Evolutionary conservation across 2,888 invertebrate species (phyloP), one percentile per base, ranked within the genome.

Genomic region (Aradus depressus): DNA sequence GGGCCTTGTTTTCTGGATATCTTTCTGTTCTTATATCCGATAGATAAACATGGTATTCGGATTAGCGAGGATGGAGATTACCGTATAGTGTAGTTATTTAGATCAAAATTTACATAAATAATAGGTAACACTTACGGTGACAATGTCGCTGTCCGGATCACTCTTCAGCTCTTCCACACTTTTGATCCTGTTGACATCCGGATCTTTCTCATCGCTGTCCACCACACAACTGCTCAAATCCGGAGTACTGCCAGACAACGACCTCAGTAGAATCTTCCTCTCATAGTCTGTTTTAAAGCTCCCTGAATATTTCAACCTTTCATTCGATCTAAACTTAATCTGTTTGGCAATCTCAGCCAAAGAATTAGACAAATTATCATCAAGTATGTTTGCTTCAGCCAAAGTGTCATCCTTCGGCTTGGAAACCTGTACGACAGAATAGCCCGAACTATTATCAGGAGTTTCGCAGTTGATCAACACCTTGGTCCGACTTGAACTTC

Each of bases 301-400:
- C n/a, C 61, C 61, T 26, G 58, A 55, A 42, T 62, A 60, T 32
- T 57, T 51, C 22, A 53, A 28, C 41, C 47, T 37, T 25, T 49
- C 47, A 10, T 26, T 10, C 19, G 22, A 38, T 5, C 19, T 56
- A 51, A 66, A 66, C 49, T 65, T 62, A 28, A 67, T 66, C 54
- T 67, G 65, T 44, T 61, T 64, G 0, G 66, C 66, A 19, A 67
- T 56, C 44, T 65, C 65, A 39, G 66, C 65, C 42, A 67, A 54
- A n/a, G 52, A 52, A 16, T 47, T 42, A 3, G 58, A 57, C 45
- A 58, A 45, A 37, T 53, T 55, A 41, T 56, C 54, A 43, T 56
- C 54, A 16, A 54, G 37, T 6, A 56, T 54, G 39, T 52, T 54
- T 4, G 54, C 54, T 43, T 54, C 56, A 4, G 52, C 52, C 21